Evolutionary conservation across 2,888 invertebrate genomes (phyloP).

Genomic region (Heteromyza rotundicornis): DNA sequence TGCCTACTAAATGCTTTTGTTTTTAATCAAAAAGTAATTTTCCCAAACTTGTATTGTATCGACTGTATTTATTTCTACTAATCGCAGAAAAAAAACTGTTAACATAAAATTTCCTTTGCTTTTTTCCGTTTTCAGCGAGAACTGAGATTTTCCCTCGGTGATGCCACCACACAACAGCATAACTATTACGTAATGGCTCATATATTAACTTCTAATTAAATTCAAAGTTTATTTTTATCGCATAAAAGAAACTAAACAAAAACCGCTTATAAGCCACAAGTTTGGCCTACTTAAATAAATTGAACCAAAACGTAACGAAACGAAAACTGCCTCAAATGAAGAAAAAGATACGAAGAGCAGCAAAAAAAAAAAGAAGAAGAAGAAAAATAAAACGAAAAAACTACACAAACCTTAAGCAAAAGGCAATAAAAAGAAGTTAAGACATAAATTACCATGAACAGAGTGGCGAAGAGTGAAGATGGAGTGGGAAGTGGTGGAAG

Average conservation of each 20-base stretch:
- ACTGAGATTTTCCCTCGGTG: no score
- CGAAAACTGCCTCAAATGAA: no score
- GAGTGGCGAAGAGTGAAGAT: not conserved
- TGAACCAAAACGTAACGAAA: not conserved
- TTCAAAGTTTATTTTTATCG: not conserved
- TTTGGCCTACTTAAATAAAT: constrained; percentile 4
- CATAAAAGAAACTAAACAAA: not conserved
- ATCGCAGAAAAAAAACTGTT: no score
- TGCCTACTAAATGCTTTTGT: no score
- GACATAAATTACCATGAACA: not conserved
- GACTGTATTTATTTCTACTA: no score
- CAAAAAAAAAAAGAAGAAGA: not conserved
- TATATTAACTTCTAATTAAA: not conserved
- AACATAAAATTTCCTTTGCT: no score
- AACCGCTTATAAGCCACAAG: constrained; percentile 1
- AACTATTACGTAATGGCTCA: not conserved
- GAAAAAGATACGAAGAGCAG: not conserved
- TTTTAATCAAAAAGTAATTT: no score
- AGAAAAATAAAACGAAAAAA: not conserved
- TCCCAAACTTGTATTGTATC: no score
- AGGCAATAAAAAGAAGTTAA: not conserved
- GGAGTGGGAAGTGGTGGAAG: not conserved
- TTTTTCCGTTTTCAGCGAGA: no score
- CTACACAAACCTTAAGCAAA: not conserved
- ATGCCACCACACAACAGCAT: no score